Conservation (phyloP, 35 echinoderm and acorn worm species). For the Nesometra sesokonis region DNA sequence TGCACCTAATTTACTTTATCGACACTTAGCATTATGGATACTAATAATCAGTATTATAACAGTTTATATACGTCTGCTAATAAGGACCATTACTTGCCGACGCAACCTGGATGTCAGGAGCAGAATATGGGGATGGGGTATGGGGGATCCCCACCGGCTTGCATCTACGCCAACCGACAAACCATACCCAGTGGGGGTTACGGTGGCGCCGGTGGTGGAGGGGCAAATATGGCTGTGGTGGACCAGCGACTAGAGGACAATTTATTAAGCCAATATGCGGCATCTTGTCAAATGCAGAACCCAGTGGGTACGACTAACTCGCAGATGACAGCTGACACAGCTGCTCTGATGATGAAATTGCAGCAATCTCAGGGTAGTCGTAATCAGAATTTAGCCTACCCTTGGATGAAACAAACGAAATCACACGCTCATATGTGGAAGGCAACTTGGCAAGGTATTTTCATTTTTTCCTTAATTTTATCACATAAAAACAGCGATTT, state of each 20-base stretch:
- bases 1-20: background rate
- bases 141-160: background rate
- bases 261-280: background rate
- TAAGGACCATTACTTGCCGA: background rate
- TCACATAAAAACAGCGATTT: too few species aligned
- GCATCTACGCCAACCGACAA: background rate
- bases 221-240: background rate
- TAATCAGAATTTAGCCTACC: background rate
- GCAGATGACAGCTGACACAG: background rate
- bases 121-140: background rate
- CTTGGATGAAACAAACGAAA: conserved; percentile 11
- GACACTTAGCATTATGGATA: background rate
- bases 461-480: too few species aligned
- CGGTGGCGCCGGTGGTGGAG: background rate
- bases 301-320: background rate
- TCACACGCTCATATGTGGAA: conserved; percentile 22
- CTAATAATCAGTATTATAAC: background rate
- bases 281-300: background rate
- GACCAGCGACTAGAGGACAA: conserved; percentile 4
- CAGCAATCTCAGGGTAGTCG: background rate
- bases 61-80: background rate
- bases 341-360: background rate
- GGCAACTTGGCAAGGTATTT: conserved; percentile 6
- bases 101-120: background rate
- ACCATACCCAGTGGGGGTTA: background rate